Evolutionary conservation across 1,140 invertebrate genomes (phyloP).

Genomic region (Lethrus apterus): DNA sequence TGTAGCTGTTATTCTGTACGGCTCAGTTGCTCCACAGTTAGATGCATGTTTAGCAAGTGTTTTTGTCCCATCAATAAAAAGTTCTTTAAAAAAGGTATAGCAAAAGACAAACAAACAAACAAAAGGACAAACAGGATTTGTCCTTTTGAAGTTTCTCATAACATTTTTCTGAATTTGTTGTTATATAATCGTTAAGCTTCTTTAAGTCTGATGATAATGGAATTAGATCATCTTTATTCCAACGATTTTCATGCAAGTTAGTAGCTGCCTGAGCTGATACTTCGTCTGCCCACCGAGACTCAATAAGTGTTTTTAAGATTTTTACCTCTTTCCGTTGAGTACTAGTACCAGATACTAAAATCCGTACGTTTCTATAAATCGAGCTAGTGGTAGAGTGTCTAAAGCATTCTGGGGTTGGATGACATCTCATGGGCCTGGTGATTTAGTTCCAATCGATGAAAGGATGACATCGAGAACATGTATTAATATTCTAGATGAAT

Average conservation of each 20-base stretch:
- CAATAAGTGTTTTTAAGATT: conserved; percentile 18
- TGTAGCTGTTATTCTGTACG: conserved; percentile 19
- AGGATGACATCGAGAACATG: too few relatives aligned
- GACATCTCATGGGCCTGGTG: too few relatives aligned
- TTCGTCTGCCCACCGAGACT: conserved; percentile 16
- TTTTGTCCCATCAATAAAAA: conserved; percentile 20
- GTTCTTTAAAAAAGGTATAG: too few relatives aligned
- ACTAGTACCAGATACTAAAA: too few relatives aligned
- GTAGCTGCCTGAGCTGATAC: conserved; percentile 7
- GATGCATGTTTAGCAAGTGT: conserved; percentile 11
- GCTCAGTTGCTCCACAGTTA: conserved; percentile 8
- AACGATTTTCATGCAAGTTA: conserved; percentile 19
- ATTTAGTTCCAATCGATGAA: too few relatives aligned
- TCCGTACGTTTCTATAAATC: too few relatives aligned
- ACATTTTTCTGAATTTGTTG: conserved; percentile 1
- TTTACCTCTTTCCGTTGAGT: conserved; percentile 14
- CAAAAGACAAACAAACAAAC: too few relatives aligned
- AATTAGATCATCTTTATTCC: conserved; percentile 18
- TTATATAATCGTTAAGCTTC: conserved; percentile 7
- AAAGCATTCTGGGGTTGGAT: too few relatives aligned
- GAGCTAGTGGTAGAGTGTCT: too few relatives aligned
- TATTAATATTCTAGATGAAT: too few relatives aligned
- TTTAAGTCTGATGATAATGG: conserved; percentile 13
- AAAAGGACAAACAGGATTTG: too few relatives aligned
- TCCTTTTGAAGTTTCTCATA: conserved; percentile 8